Evolutionary conservation across 2,113 vertebrate genomes (phyloP).

Genomic region (Ardeotis arabs): DNA sequence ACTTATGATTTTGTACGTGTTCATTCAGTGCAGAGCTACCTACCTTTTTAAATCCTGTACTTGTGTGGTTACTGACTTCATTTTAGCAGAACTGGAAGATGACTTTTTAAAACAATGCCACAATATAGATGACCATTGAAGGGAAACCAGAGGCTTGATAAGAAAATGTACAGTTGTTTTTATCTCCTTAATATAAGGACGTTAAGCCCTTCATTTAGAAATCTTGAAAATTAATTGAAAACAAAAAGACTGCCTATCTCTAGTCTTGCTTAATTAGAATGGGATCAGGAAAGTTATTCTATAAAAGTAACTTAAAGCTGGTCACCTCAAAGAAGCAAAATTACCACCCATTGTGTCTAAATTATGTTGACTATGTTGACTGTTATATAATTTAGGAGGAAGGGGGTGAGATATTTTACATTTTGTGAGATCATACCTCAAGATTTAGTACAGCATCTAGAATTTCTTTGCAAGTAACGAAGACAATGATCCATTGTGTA

Average conservation of each 20-base stretch:
- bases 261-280: constrained; percentile 66
- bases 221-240: constrained; percentile 67
- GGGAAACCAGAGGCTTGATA: not conserved
- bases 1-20: not conserved
- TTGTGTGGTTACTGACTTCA: not conserved
- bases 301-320: constrained; percentile 68
- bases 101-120: not conserved
- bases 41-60: not conserved
- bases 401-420: constrained; percentile 67
- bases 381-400: constrained; percentile 68
- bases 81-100: constrained; percentile 5
- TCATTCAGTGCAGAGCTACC: not conserved
- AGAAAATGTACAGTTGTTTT: constrained; percentile 1
- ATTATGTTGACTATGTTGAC: constrained; percentile 64
- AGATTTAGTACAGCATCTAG: constrained; percentile 76
- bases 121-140: not conserved
- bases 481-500: constrained; percentile 83
- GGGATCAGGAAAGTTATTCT: constrained; percentile 43
- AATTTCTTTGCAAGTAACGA: constrained; percentile 78
- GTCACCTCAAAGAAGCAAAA: constrained; percentile 64
- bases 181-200: constrained; percentile 39
- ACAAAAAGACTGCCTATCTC: constrained; percentile 34
- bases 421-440: constrained; percentile 74
- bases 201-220: constrained; percentile 43
- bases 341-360: constrained; percentile 63